Base-by-base conservation (phyloP, 1,140 invertebrate species). In the Dolichoris vasculosae region DNA sequence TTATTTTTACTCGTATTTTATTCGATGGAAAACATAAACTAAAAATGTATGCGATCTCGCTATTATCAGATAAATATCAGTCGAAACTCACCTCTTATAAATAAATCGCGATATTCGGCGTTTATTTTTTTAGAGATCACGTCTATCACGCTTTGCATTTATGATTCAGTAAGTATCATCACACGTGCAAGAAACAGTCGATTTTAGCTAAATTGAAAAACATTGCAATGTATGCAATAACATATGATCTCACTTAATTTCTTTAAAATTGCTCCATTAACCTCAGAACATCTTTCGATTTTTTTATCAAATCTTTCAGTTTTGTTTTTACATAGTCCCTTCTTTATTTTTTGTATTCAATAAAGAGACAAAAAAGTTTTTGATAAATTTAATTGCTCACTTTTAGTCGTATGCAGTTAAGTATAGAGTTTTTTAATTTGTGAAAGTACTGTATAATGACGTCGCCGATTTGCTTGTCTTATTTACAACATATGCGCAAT, bases 401-500 rank as follows among this genome's bases (percentile, higher is more conserved):
- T 69, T 67, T 48, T 13, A 88, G 80, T 88, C 83, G 86, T 86
- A 86, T 89, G 87, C 88, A 88, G 87, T 88, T 89, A 89, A 90
- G 89, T 88, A 89, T 86, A 89, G 81, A 83, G 81, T 82, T 64
- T 82, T 76, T 87, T 85, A 78, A 89, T 88, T 88, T 87, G 86
- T 77, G 86, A 90, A 87, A 84, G 82, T 87, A 83, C 64, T 43
- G 59, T 17, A 40, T 30, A 67, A 82, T 32, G 81, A 78, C 75
- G 46, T 85, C 82, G 82, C 17, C 48, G 82, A 48, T 55, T 15
- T 9, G 11, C n/a, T 48, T 43, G 30, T 46, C n/a, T 51, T n/a
- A 0, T n/a, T 75, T n/a, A 26, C 32, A 15, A 55, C 17, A 15
- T 77, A 0, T 2, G 75, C 46, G 75, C n/a, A 51, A 83, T 59